phyloP scores from a whole-genome alignment of 2,113 vertebrate genomes.

The Monopterus albus region DNA sequence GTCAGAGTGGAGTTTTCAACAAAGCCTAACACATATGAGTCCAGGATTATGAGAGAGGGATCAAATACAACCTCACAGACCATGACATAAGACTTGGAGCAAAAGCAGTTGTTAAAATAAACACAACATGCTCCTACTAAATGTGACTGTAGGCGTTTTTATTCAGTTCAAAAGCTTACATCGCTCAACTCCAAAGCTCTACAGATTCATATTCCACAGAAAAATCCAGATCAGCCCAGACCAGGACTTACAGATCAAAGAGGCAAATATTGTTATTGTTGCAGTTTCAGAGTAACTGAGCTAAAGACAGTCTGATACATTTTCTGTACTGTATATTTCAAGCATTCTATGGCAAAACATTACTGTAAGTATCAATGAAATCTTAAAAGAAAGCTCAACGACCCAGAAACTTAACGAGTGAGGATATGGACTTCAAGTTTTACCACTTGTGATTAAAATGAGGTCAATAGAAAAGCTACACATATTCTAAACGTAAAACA shows the following conservation, averaged over 20 bases:
- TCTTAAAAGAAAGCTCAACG: background rate
- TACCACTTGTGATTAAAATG: too few species aligned
- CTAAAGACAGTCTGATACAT: slow-evolving; percentile 22
- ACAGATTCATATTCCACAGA: slow-evolving; percentile 42
- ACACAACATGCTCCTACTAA: slow-evolving; percentile 60
- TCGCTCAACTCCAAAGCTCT: slow-evolving; percentile 43
- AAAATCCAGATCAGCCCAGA: slow-evolving; percentile 38
- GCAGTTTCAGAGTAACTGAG: slow-evolving; percentile 40
- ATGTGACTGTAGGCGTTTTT: slow-evolving; percentile 54
- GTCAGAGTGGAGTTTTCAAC: background rate
- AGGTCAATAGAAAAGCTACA: too few species aligned
- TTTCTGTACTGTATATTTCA: slow-evolving; percentile 13
- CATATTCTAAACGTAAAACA: too few species aligned
- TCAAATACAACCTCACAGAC: slow-evolving; percentile 48
- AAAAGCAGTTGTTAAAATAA: slow-evolving; percentile 59
- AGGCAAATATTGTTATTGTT: slow-evolving; percentile 30
- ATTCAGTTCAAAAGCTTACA: slow-evolving; percentile 39
- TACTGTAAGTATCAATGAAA: slow-evolving; percentile 10
- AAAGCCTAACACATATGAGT: slow-evolving; percentile 6
- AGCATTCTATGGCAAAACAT: slow-evolving; percentile 20
- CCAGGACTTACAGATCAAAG: slow-evolving; percentile 47
- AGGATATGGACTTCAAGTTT: background rate
- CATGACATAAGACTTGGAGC: slow-evolving; percentile 61
- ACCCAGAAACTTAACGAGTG: background rate
- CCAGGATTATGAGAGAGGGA: slow-evolving; percentile 20